Evolutionary conservation across 2,797 vertebrate species (phyloP).

Genomic region (Tapirus indicus): DNA sequence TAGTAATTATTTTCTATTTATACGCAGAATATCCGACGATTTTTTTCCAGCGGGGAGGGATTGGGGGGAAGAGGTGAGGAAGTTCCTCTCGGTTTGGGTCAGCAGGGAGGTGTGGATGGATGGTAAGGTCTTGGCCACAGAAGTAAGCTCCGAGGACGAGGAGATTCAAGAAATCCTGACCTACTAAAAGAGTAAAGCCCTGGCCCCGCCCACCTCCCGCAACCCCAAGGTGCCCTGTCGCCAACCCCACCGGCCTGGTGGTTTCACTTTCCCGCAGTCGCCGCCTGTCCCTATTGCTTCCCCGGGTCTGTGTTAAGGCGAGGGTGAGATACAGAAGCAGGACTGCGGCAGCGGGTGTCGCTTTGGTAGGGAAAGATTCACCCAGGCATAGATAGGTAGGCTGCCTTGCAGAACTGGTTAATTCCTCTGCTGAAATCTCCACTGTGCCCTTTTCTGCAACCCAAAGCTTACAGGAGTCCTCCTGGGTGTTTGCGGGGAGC

Average conservation of each 20-base stretch:
- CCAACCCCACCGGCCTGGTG: neutral
- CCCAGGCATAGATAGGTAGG: constrained; percentile 29
- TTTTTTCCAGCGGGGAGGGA: constrained; percentile 68
- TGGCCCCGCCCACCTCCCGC: constrained; percentile 21
- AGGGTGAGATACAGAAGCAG: neutral
- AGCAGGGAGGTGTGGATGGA: neutral
- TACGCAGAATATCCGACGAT: constrained; percentile 83
- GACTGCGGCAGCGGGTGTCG: neutral
- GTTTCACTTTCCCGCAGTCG: neutral
- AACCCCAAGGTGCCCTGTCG: neutral
- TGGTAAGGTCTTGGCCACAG: constrained; percentile 41
- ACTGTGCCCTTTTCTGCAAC: neutral
- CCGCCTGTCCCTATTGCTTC: neutral
- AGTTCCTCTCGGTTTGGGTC: constrained; percentile 15
- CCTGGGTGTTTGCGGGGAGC: neutral
- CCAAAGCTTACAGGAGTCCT: neutral
- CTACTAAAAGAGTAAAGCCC: neutral
- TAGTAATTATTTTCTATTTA: constrained; percentile 88
- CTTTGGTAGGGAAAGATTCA: neutral
- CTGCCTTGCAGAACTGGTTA: neutral
- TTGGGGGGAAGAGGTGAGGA: constrained; percentile 10
- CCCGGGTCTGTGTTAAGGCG: neutral
- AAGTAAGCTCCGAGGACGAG: constrained; percentile 26
- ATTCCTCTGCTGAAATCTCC: neutral
- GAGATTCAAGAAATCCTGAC: constrained; percentile 48